Evolutionary conservation across 2,888 invertebrate species (phyloP).

Genomic region (Aleiodes testaceus): DNA sequence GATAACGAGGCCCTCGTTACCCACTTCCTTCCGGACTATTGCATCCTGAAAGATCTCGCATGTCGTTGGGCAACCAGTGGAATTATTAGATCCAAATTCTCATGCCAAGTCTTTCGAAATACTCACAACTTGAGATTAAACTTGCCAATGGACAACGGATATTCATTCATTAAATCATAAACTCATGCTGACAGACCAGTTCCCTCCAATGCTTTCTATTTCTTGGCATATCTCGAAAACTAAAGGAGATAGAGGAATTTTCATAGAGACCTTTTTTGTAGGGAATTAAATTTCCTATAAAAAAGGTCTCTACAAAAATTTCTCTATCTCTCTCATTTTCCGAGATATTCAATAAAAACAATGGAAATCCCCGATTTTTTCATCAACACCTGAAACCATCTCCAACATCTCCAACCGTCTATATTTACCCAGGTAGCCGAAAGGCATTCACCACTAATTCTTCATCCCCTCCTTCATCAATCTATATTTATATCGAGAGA

Average conservation of each 20-base stretch:
- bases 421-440: constrained; percentile 35
- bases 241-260: too few species aligned
- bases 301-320: too few species aligned
- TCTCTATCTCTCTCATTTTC: too few species aligned
- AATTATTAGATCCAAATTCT: constrained; percentile 28
- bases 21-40: constrained; percentile 15
- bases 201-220: too few species aligned
- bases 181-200: background rate
- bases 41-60: constrained; percentile 12
- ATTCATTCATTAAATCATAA: background rate
- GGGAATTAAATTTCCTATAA: too few species aligned
- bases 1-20: constrained; percentile 10
- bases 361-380: background rate
- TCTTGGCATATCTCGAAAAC: too few species aligned
- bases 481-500: constrained; percentile 39
- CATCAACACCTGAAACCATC: background rate
- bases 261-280: too few species aligned
- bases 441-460: constrained; percentile 17
- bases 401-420: constrained; percentile 17
- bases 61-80: constrained; percentile 24
- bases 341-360: background rate
- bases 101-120: constrained; percentile 29
- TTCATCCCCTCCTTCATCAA: background rate
- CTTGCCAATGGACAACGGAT: background rate
- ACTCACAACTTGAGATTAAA: background rate